A percentile compares a stretch with the other conserved stretches of the same genome.
phyloP scores from a whole-genome alignment of 2,797 vertebrate species.

The Xenentodon cancila region DNA sequence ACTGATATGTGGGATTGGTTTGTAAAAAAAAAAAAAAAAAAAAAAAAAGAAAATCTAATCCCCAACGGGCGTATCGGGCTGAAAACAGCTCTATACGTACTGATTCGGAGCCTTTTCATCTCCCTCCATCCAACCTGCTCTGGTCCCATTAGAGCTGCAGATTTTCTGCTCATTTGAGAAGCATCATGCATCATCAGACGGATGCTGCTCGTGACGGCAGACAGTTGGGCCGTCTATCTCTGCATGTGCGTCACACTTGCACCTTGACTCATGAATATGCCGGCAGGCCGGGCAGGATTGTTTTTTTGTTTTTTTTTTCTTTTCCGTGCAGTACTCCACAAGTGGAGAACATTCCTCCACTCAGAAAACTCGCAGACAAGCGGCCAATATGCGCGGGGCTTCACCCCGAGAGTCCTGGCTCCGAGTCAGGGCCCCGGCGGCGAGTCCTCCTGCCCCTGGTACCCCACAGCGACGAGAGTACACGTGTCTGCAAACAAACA shows the following conservation, averaged over 20 bases:
- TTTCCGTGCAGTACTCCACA: slow-evolving; percentile 11
- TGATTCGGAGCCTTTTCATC: too few relatives aligned
- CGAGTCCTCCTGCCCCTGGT: slow-evolving; percentile 9
- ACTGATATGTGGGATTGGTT: too few relatives aligned
- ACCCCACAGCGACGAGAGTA: slow-evolving; percentile 23
- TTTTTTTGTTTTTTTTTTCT: neutral
- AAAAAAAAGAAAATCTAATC: too few relatives aligned
- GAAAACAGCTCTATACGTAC: too few relatives aligned
- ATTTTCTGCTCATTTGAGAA: slow-evolving; percentile 56
- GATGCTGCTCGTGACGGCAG: neutral
- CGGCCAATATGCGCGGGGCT: slow-evolving; percentile 7
- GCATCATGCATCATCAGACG: slow-evolving; percentile 36
- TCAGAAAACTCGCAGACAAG: neutral
- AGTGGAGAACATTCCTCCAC: slow-evolving; percentile 21
- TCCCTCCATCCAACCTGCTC: slow-evolving; percentile 13
- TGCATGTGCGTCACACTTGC: slow-evolving; percentile 8
- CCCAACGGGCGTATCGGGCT: too few relatives aligned
- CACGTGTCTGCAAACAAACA: slow-evolving; percentile 21
- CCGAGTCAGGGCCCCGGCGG: slow-evolving; percentile 32
- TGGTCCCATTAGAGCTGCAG: slow-evolving; percentile 32
- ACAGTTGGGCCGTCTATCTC: slow-evolving; percentile 11
- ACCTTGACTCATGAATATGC: neutral
- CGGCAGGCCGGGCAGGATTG: neutral
- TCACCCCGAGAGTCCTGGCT: slow-evolving; percentile 49
- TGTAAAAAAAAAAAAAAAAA: neutral